Conservation (phyloP, 2,113 vertebrate genomes). For the Coryphaenoides rupestris region DNA sequence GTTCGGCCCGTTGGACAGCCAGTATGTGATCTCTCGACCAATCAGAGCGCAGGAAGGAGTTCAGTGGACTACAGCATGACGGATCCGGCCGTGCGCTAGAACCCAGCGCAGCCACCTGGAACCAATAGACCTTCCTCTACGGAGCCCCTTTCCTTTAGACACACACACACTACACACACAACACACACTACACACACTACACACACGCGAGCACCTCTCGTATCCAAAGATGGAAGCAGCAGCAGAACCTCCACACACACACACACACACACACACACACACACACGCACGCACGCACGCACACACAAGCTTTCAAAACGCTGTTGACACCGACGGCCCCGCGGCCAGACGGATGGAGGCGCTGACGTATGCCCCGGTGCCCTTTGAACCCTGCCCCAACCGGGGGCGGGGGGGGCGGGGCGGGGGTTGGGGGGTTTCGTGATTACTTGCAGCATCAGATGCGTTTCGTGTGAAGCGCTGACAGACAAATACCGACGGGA, state of each 20-base stretch:
- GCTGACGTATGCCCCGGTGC: constrained; percentile 39
- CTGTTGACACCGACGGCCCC: constrained; percentile 52
- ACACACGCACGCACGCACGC: background rate
- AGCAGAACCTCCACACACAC: background rate
- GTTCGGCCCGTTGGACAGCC: background rate
- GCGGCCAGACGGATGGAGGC: constrained; percentile 60
- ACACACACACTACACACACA: background rate
- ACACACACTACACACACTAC: background rate
- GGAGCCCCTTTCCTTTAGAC: constrained; percentile 45
- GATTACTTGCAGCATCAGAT: background rate
- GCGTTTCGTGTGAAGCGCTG: background rate
- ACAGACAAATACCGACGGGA: constrained; percentile 4
- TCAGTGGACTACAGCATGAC: too few species aligned
- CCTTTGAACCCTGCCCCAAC: too few species aligned
- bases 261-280: background rate
- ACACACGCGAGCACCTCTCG: background rate
- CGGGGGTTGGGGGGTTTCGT: too few species aligned
- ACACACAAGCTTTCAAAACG: constrained; percentile 22
- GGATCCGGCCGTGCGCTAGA: too few species aligned
- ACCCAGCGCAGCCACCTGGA: constrained; percentile 56
- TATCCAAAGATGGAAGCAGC: too few species aligned
- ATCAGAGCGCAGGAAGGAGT: constrained; percentile 36
- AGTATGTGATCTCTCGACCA: background rate
- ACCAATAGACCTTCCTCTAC: constrained; percentile 69
- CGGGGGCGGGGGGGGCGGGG: too few species aligned